These are phyloP conservation scores for Malurus alboscapulatus DNA, from an alignment of 2,113 vertebrate genomes.

Conservation along the genomic window DNA sequence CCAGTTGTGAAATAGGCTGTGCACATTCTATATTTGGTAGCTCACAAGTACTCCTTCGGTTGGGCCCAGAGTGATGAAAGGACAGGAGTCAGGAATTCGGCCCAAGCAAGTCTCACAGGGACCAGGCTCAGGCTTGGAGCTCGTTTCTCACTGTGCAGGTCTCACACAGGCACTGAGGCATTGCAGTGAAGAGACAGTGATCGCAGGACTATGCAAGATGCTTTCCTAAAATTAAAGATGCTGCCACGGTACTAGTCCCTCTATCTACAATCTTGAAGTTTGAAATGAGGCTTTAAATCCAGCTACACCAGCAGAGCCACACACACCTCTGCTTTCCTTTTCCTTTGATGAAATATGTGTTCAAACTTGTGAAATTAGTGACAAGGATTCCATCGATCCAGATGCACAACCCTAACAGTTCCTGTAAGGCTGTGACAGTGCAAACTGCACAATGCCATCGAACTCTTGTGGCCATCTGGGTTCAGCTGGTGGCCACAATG, in stretches of 20 bases:
- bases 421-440: not conserved
- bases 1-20: constrained; percentile 29
- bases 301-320: not conserved
- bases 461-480: not conserved
- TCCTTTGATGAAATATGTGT: not conserved
- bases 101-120: not conserved
- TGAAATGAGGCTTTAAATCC: not conserved
- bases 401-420: not conserved
- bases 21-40: constrained; percentile 45
- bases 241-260: not conserved
- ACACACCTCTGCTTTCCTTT: not conserved
- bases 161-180: not conserved
- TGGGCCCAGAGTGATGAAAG: constrained; percentile 41
- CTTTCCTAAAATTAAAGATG: not conserved
- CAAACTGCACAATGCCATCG: not conserved
- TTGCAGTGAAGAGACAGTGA: not conserved
- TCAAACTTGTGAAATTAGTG: not conserved
- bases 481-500: not conserved
- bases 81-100: constrained; percentile 39
- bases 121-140: not conserved
- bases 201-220: not conserved
- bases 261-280: not conserved
- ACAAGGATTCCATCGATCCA: not conserved
- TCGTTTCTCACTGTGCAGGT: not conserved
- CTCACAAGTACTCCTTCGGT: constrained; percentile 15